A percentile compares a stretch with the other conserved stretches of the same genome.
phyloP scores from a whole-genome alignment of 1,140 invertebrate species.

The Dermatophagoides farinae region DNA sequence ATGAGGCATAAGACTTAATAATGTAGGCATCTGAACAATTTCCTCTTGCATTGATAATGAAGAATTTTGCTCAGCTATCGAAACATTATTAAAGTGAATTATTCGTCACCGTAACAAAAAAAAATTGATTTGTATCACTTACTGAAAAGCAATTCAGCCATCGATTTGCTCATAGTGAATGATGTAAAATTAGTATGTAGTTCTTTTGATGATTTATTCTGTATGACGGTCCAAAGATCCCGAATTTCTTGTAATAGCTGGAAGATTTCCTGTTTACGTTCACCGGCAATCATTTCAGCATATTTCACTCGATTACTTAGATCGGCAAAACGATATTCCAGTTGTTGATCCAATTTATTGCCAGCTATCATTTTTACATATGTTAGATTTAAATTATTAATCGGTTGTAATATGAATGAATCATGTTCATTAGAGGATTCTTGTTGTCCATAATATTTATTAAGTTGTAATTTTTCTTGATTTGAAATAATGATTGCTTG shows the following conservation, averaged over 20 bases:
- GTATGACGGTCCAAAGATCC: not conserved
- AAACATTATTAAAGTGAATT: not conserved
- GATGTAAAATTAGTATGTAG: no score
- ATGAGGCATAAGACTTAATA: constrained; percentile 58
- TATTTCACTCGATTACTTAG: not conserved
- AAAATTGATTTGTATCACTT: not conserved
- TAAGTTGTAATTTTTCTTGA: not conserved
- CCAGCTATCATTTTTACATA: not conserved
- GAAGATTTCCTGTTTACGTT: not conserved
- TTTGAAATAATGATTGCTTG: not conserved
- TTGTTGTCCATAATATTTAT: not conserved
- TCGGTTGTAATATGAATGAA: not conserved
- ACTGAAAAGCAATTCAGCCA: not conserved
- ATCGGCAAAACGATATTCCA: constrained; percentile 4
- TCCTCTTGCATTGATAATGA: not conserved
- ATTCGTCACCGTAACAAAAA: not conserved
- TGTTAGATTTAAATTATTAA: no score
- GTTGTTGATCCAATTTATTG: not conserved
- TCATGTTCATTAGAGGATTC: not conserved
- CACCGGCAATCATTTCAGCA: not conserved
- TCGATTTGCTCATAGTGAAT: no score
- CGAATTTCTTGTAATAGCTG: constrained; percentile 4
- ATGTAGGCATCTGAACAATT: constrained; percentile 33
- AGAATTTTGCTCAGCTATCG: no score
- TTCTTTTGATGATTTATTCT: not conserved